Conservation (phyloP, 2,113 vertebrate species). For the Helogale parvula region DNA sequence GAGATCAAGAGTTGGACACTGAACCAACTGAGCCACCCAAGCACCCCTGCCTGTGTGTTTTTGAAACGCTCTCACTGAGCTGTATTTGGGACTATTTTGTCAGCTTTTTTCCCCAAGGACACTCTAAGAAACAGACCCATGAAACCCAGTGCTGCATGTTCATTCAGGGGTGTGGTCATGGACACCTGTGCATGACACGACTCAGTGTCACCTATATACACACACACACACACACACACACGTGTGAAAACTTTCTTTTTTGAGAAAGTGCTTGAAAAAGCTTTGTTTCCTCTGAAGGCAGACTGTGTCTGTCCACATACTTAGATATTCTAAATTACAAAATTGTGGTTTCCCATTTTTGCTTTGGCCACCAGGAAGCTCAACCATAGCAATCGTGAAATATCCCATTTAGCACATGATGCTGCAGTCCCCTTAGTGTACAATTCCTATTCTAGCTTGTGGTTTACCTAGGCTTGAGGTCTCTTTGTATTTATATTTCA, state of each 20-base stretch:
- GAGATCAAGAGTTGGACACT: too few relatives aligned
- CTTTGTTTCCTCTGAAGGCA: not conserved
- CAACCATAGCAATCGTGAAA: not conserved
- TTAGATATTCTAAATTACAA: not conserved
- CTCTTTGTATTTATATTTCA: slow-evolving; percentile 4
- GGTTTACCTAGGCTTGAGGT: not conserved
- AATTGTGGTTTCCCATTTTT: not conserved
- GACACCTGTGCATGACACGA: not conserved
- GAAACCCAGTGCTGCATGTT: not conserved
- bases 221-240: fast-evolving
- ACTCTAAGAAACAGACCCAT: not conserved
- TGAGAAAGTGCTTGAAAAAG: not conserved
- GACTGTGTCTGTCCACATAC: not conserved
- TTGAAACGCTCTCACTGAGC: not conserved
- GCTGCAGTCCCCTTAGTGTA: not conserved
- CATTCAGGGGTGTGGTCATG: not conserved
- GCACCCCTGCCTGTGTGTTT: not conserved
- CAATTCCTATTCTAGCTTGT: not conserved
- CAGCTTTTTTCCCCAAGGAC: not conserved
- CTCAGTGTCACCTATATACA: not conserved
- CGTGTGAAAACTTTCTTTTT: not conserved
- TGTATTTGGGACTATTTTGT: not conserved
- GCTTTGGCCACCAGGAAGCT: slow-evolving; percentile 40
- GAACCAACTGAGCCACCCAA: too few relatives aligned
- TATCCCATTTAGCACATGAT: not conserved